Evolutionary conservation across 2,888 invertebrate genomes (phyloP), one percentile per base, ranked within the genome.

Genomic region (Lomographa bimaculata): DNA sequence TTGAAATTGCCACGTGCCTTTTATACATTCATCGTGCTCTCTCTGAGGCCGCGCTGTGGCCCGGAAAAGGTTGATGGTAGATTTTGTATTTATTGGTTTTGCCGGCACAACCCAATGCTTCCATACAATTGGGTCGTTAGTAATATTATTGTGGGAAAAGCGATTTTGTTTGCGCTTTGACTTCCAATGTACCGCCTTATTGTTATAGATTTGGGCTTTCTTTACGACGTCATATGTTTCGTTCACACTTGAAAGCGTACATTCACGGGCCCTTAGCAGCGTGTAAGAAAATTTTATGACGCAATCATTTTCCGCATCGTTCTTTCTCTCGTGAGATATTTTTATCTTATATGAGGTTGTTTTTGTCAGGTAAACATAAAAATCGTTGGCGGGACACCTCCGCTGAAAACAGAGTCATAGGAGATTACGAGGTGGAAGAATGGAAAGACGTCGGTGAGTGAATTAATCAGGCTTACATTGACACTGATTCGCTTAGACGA

Each of bases 371-470:
- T 66, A 90, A 90, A 76, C 87, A 90, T 61, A 89, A 89, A 75
- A 91, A 90, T 68, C 90, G 91, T 52, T 89, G 90, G 83, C 83
- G 89, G 48, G 91, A 91, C 64, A 79, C 78, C 50, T 83, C 89
- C 17, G 85, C 91, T 47, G 91, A 92, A 68, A 90, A 91, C 70
- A 90, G 92, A 82, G 91, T 92, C 54, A 84, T 91, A 52, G 90
- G 90, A 55, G 94, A 93, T 83, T 93, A 93, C 77, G 94, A 93
- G 64, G 91, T 93, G 57, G 93, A 94, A 81, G 94, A 93, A 80
- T 93, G 93, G 93, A 92, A 93, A 78, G 92, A 93, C 78, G 89
- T 92, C 78, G 92, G 92, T 92, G 71, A 90, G 91, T 69, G 27
- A 27, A 44, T 32, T 32, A 33, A 21, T 45, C 18, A 27, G 12